Base-by-base conservation (phyloP, 2,888 invertebrate species). In the Eupithecia insigniata region DNA sequence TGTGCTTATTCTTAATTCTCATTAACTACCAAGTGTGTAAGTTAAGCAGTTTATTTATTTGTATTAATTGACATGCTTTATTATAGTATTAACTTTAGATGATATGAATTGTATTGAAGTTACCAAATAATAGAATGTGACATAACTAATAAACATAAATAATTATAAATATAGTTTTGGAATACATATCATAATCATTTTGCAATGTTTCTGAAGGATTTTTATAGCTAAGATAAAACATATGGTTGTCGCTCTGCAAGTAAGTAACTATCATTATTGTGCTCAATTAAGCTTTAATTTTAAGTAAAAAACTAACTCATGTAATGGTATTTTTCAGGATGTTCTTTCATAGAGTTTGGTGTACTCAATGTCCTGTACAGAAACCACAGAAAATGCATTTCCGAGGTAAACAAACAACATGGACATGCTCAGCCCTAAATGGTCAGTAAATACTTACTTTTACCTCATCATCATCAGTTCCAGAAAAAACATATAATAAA, bases 101-200 rank as follows among this genome's bases (percentile, higher is more conserved):
- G 55, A 55, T 26, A 26, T 55, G 3, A 55, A 55, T 26, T 55
- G 55, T 26, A 55, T 55, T 55, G 4, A 55, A 55, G 55, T 55
- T 55, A 55, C 55, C 55, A 55, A 55, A 55, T 55, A 55, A 26
- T 55, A 55, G 12, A 55, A 51, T 51, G 51, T 51, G 51, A 51
- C 22, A 26, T 51, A 26, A 26, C 2, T 55, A 55, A 55, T 51
- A 51, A 51, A 51, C 51, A 51, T 51, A 51, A 46, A 55, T 14
- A 26, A 22, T 10, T 22, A 6, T 18, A 51, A 55, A 26, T 26
- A 55, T 26, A 12, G 22, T 55, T 55, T 55, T 22, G 3, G 12
- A 55, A 55, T 26, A n/a, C n/a, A n/a, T n/a, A 22, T 55, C 26
- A 12, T 51, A 46, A 18, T 43, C 18, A 51, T 10, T 51, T 51